Conservation (phyloP, 1,140 invertebrate genomes). For the Eueides isabella region DNA sequence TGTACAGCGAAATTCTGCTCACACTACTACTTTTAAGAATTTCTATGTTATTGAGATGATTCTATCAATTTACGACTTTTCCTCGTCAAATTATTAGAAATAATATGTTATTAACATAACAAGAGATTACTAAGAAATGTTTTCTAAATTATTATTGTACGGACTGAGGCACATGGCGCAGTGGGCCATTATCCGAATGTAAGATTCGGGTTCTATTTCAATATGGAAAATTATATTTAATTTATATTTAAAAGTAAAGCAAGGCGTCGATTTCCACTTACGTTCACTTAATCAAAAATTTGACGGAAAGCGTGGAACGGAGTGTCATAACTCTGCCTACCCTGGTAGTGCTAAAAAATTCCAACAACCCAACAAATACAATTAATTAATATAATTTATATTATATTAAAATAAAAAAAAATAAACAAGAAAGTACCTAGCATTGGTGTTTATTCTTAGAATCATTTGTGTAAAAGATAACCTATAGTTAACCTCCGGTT, state of each 20-base stretch:
- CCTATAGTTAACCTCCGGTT: conserved; percentile 16
- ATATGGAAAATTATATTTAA: no score
- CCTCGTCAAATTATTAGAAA: not conserved
- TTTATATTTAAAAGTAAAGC: no score
- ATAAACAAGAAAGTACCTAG: not conserved
- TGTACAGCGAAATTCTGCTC: no score
- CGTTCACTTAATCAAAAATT: no score
- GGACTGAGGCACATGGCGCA: not conserved
- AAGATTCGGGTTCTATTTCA: no score
- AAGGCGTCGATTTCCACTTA: no score
- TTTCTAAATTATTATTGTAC: not conserved
- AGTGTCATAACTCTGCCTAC: no score
- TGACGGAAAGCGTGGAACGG: no score
- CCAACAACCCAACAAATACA: no score
- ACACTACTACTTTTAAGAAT: not conserved
- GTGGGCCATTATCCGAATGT: not conserved
- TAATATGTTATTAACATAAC: not conserved
- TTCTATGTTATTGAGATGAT: not conserved
- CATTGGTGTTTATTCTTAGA: conserved; percentile 33
- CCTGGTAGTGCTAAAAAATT: no score
- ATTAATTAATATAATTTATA: no score
- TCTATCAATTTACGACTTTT: not conserved
- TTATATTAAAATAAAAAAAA: no score
- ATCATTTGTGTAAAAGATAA: conserved; percentile 15
- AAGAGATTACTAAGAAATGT: not conserved